phyloP scores from a whole-genome alignment of 2,888 invertebrate genomes.

The Drosophila austrosaltans region DNA sequence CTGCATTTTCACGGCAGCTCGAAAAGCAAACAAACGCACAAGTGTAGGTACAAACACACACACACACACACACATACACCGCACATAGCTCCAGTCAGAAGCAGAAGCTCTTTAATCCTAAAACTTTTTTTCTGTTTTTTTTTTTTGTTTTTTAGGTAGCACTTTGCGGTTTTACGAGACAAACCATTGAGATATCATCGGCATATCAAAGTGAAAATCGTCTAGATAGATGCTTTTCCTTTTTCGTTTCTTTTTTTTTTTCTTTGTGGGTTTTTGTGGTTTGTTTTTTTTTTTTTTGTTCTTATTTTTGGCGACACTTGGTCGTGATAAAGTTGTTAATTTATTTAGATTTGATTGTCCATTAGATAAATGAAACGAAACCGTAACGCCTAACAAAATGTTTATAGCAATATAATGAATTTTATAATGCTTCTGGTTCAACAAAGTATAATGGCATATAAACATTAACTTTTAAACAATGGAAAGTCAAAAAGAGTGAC shows the following conservation, averaged over 20 bases:
- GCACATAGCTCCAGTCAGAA: constrained; percentile 24
- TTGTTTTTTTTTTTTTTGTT: background rate
- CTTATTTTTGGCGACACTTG: constrained; percentile 51
- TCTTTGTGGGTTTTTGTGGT: background rate
- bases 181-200: constrained; percentile 31
- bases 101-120: constrained; percentile 72
- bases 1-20: constrained; percentile 52
- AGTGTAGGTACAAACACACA: constrained; percentile 13
- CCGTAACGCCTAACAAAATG: background rate
- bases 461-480: background rate
- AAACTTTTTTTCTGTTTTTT: constrained; percentile 18
- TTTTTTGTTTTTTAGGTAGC: constrained; percentile 31
- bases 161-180: constrained; percentile 53
- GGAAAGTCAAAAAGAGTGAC: too few relatives aligned
- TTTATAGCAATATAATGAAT: background rate
- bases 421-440: background rate
- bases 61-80: constrained; percentile 4
- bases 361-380: constrained; percentile 33
- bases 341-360: constrained; percentile 49
- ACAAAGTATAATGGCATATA: background rate
- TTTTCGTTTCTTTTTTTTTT: constrained; percentile 3
- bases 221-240: constrained; percentile 3
- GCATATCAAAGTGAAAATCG: constrained; percentile 26
- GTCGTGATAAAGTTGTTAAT: constrained; percentile 60
- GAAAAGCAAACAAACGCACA: constrained; percentile 41